These are phyloP conservation scores for Onychostoma macrolepis DNA, from an alignment of 2,113 vertebrate genomes.

Conservation along the genomic window DNA sequence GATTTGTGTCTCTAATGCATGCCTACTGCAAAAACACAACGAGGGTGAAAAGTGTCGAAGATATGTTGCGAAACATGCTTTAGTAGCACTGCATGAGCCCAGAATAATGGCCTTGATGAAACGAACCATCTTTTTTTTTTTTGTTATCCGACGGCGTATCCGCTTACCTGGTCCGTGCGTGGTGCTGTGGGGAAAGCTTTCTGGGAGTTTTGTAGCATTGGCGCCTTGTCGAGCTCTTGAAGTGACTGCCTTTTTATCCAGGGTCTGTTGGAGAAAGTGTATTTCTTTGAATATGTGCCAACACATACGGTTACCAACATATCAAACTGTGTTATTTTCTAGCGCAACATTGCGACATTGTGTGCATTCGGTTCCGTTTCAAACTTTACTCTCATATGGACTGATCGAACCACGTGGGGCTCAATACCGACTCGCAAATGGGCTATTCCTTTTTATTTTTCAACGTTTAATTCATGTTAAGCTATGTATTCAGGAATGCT, in stretches of 20 bases:
- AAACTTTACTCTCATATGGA: constrained; percentile 43
- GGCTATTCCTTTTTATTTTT: background rate
- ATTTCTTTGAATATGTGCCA: constrained; percentile 54
- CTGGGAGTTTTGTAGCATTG: constrained; percentile 56
- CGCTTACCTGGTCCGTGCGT: constrained; percentile 43
- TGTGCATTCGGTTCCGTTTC: constrained; percentile 47
- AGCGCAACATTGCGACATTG: constrained; percentile 51
- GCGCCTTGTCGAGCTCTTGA: constrained; percentile 56
- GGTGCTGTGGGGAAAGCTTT: constrained; percentile 55
- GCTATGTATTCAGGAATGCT: constrained; percentile 9
- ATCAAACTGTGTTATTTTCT: constrained; percentile 57
- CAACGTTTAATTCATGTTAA: background rate
- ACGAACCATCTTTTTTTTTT: background rate
- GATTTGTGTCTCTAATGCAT: constrained; percentile 52
- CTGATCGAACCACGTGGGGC: constrained; percentile 38
- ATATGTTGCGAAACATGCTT: constrained; percentile 32
- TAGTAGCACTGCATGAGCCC: constrained; percentile 49
- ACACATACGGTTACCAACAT: constrained; percentile 56
- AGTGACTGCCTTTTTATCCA: constrained; percentile 55
- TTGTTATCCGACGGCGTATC: constrained; percentile 31
- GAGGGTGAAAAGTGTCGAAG: constrained; percentile 38
- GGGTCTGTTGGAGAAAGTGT: constrained; percentile 52
- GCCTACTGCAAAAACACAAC: constrained; percentile 49
- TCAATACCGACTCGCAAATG: background rate
- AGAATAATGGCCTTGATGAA: constrained; percentile 38